These are phyloP conservation scores for Anas platyrhynchos DNA, from an alignment of 2,113 vertebrate species.

Conservation along the genomic window DNA sequence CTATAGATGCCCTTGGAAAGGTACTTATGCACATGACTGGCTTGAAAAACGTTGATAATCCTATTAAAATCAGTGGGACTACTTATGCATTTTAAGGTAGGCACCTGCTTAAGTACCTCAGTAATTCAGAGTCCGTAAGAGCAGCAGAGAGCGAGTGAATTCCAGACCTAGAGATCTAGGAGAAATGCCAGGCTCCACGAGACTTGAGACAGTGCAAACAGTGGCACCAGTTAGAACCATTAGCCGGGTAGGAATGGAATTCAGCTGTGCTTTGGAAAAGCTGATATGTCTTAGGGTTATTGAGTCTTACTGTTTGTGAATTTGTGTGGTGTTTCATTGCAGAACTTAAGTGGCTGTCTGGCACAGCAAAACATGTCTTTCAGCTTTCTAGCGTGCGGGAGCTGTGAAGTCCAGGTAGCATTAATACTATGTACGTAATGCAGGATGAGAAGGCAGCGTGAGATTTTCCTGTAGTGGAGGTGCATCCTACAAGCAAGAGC, in stretches of 20 bases:
- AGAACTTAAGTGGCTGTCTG: not conserved
- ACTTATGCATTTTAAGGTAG: constrained; percentile 3
- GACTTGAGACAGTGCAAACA: not conserved
- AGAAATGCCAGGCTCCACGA: constrained; percentile 4
- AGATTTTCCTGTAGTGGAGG: not conserved
- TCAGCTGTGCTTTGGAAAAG: constrained; percentile 54
- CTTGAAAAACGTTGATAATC: constrained; percentile 2
- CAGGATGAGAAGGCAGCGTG: not conserved
- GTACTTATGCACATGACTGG: constrained; percentile 1
- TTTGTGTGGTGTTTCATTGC: not conserved
- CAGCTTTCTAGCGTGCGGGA: not conserved
- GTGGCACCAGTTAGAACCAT: constrained; percentile 38
- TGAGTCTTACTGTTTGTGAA: not conserved
- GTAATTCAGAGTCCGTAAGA: not conserved
- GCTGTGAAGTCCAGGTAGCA: not conserved
- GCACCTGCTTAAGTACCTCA: constrained; percentile 31
- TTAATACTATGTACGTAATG: not conserved
- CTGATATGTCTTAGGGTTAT: not conserved
- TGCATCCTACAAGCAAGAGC: not conserved
- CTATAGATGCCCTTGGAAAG: not conserved
- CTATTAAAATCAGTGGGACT: constrained; percentile 2
- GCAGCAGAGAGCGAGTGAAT: not conserved
- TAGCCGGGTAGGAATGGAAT: constrained; percentile 44
- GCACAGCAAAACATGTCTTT: not conserved
- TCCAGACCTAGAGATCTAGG: constrained; percentile 20